A percentile compares a stretch with the other conserved stretches of the same genome.
Evolutionary conservation across 2,113 vertebrate species (phyloP).

Genomic region (Alexandromys fortis): DNA sequence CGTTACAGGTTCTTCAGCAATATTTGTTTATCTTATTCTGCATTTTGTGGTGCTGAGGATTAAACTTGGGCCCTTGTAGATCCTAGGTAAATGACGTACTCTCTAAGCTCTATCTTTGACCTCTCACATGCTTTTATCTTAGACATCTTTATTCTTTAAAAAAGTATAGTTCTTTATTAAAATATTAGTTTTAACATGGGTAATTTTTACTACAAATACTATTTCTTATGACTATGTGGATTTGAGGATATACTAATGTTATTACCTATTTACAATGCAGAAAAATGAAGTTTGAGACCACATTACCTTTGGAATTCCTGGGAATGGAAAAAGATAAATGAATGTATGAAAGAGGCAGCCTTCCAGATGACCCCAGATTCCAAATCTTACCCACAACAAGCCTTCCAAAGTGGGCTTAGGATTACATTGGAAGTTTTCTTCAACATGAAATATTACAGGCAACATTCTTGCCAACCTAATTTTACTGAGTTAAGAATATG

Average conservation of each 20-base stretch:
- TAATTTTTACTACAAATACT: neutral
- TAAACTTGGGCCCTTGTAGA: neutral
- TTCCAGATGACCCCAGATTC: conserved; percentile 49
- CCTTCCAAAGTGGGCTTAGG: conserved; percentile 8
- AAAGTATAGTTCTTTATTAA: neutral
- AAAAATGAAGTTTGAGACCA: conserved; percentile 30
- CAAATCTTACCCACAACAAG: neutral
- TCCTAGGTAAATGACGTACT: neutral
- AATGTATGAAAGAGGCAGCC: neutral
- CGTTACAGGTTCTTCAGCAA: neutral
- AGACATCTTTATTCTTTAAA: neutral
- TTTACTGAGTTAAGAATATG: conserved; percentile 51
- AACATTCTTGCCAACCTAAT: conserved; percentile 35
- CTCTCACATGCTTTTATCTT: neutral
- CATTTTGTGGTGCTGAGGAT: neutral
- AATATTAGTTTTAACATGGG: neutral
- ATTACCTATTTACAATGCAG: conserved; percentile 8
- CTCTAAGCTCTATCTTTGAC: neutral
- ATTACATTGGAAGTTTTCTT: neutral
- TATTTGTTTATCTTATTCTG: neutral
- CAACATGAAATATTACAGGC: conserved; percentile 26
- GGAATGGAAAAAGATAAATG: neutral
- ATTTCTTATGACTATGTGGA: neutral
- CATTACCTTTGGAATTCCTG: neutral
- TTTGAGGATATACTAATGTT: neutral